Percentiles rank a stretch among this genome's conserved stretches.
Conservation (phyloP, 2,888 invertebrate genomes). For the Auanema freiburgensis region DNA sequence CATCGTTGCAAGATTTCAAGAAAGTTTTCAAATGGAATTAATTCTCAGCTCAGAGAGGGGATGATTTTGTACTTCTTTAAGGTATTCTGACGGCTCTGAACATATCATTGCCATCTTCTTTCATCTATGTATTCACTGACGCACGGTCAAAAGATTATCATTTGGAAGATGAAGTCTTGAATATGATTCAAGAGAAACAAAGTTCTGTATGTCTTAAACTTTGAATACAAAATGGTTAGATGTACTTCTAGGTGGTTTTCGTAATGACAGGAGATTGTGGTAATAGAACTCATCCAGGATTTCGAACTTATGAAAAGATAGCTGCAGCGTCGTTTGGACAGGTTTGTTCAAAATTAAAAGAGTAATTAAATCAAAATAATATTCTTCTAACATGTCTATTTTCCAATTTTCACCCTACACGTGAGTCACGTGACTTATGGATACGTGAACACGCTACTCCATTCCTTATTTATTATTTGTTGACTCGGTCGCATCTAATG, state of each 20-base stretch:
- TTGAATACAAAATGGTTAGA: slow-evolving; percentile 6
- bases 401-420: no score
- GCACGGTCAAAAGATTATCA: slow-evolving; percentile 75
- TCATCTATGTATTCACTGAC: slow-evolving; percentile 79
- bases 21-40: no score
- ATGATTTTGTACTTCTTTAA: slow-evolving; percentile 24
- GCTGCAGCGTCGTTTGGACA: slow-evolving; percentile 78
- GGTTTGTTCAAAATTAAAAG: slow-evolving; percentile 67
- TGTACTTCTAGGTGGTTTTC: slow-evolving; percentile 76
- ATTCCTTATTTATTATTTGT: not conserved
- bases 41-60: no score
- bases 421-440: no score
- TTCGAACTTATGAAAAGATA: slow-evolving; percentile 75
- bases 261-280: slow-evolving; percentile 77
- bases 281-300: slow-evolving; percentile 72
- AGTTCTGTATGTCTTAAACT: slow-evolving; percentile 70
- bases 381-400: no score
- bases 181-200: slow-evolving; percentile 76
- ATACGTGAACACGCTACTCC: no score
- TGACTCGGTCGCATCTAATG: no score
- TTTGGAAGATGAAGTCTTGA: slow-evolving; percentile 72
- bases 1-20: slow-evolving; percentile 1
- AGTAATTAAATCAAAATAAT: no score
- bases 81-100: slow-evolving; percentile 71
- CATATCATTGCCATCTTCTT: slow-evolving; percentile 74